Evolutionary conservation across 2,888 invertebrate genomes (phyloP), one percentile per base, ranked within the genome.

Genomic region (Phragmatobia fuliginosa): DNA sequence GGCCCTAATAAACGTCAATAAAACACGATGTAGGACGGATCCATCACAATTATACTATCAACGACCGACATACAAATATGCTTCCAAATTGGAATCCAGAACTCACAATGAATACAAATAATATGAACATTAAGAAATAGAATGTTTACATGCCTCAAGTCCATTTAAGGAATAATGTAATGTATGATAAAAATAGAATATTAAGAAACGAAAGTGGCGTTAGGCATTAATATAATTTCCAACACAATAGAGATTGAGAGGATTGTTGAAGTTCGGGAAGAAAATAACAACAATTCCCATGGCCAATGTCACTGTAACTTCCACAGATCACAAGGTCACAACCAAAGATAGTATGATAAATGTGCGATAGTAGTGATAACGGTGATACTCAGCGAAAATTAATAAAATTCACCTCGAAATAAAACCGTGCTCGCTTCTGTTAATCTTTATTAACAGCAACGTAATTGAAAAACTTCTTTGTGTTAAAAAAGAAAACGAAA

Each of bases 101-200:
- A 80, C 82, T 74, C 79, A 76, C 71, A 61, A 80, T 83, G 90
- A 90, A 91, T 91, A 89, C 87, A 86, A 89, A 91, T 87, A 72
- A 83, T 69, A 72, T 75, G 85, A 87, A 78, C 80, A 78, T 78
- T 63, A 67, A 73, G 82, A 85, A 87, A 85, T 83, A 78, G 78
- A 83, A 85, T 89, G 80, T 81, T 84, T 86, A 85, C 82, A 85
- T 80, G 79, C 81, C 74, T 80, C 70, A 71, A 70, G 61, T 67
- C 70, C 71, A 81, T 75, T 81, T 85, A 83, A 82, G 79, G 75
- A 83, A 79, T 81, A 84, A 83, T 81, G 52, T 80, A 86, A 81
- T 74, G 77, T 73, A 74, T 31, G 76, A 81, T 81, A 66, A 77
- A 86, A 83, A 85, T 83, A 83, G 85, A 72, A 82, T 80, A 75